Percentiles rank a stretch among this genome's conserved stretches.
phyloP scores from a whole-genome alignment of 1,140 invertebrate species.

The Temnothorax curvispinosus region DNA sequence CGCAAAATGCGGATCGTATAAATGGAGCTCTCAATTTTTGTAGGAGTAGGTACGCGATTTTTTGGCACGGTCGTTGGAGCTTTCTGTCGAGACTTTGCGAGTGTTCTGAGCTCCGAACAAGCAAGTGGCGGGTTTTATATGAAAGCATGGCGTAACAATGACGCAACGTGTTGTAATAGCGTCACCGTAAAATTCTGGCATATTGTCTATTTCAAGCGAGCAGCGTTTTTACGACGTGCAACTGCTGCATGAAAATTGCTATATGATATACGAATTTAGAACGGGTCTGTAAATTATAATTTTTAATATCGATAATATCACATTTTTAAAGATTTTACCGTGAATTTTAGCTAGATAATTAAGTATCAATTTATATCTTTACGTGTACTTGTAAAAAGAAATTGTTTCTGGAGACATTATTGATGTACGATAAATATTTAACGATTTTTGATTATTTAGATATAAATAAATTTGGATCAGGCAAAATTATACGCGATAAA shows the following conservation, averaged over 20 bases:
- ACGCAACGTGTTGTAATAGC: slow-evolving; percentile 76
- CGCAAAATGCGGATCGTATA: neutral
- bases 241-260: slow-evolving; percentile 55
- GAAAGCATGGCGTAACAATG: slow-evolving; percentile 73
- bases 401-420: neutral
- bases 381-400: neutral
- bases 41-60: neutral
- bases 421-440: slow-evolving; percentile 1
- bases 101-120: slow-evolving; percentile 71
- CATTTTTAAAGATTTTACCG: neutral
- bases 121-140: slow-evolving; percentile 77
- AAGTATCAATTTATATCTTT: neutral
- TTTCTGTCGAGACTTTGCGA: slow-evolving; percentile 34
- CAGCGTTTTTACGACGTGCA: slow-evolving; percentile 39
- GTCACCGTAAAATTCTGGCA: slow-evolving; percentile 75
- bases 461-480: neutral
- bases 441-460: neutral
- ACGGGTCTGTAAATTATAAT: too few relatives aligned
- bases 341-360: neutral
- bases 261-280: neutral
- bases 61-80: neutral
- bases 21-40: neutral
- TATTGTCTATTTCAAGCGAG: slow-evolving; percentile 81
- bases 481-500: neutral
- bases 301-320: neutral